Evolutionary conservation across 2,113 vertebrate species (phyloP).

Genomic region (Pogona vitticeps): DNA sequence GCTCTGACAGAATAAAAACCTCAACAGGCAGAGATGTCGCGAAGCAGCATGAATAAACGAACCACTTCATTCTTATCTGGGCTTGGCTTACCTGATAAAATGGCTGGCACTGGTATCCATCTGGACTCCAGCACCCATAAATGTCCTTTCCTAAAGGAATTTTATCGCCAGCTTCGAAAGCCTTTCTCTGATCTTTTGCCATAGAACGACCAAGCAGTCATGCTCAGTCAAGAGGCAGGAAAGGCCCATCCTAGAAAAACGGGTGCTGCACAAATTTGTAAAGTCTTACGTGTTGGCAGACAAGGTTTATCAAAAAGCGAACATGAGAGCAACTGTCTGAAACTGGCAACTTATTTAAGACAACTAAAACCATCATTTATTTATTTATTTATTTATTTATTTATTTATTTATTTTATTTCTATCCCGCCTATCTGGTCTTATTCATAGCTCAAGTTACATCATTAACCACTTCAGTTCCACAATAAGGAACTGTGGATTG

Average conservation of each 20-base stretch:
- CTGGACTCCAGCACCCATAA: background rate
- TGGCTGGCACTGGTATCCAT: slow-evolving; percentile 23
- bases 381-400: too few relatives aligned
- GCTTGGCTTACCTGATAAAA: slow-evolving; percentile 30
- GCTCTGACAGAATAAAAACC: background rate
- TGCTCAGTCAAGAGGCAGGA: background rate
- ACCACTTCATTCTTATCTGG: slow-evolving; percentile 21
- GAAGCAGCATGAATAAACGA: slow-evolving; percentile 15
- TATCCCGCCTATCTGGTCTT: too few relatives aligned
- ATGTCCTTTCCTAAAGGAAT: background rate
- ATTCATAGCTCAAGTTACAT: background rate
- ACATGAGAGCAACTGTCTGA: accelerated
- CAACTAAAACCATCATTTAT: too few relatives aligned
- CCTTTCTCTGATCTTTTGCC: slow-evolving; percentile 32
- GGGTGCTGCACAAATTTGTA: background rate
- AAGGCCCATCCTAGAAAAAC: background rate
- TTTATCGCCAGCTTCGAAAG: background rate
- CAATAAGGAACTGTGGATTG: background rate
- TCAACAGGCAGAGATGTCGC: slow-evolving; percentile 9
- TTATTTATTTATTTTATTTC: too few relatives aligned
- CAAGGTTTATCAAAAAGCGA: background rate
- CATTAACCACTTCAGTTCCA: background rate
- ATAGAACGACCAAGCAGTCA: background rate
- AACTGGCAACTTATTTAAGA: accelerated
- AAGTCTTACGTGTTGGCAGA: accelerated